These are phyloP conservation scores for Diaperis boleti DNA, from an alignment of 2,888 invertebrate genomes.

Conservation along the genomic window DNA sequence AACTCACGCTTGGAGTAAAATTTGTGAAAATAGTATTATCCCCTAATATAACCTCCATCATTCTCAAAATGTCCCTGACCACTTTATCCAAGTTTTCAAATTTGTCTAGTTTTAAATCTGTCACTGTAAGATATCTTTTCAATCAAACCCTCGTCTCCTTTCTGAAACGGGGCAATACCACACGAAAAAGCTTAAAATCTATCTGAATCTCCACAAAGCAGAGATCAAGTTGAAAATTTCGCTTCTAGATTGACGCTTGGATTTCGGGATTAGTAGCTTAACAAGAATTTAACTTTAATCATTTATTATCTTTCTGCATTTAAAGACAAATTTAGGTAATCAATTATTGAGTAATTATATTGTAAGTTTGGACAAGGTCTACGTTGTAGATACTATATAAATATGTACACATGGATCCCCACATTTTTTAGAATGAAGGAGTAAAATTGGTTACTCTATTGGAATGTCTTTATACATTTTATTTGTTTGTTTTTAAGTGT, in stretches of 20 bases:
- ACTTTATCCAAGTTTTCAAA: neutral
- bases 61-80: neutral
- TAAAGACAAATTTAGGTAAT: neutral
- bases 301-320: slow-evolving; percentile 4
- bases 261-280: slow-evolving; percentile 11
- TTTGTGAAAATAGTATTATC: neutral
- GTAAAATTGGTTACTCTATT: too few relatives aligned
- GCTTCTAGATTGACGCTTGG: slow-evolving; percentile 13
- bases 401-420: too few relatives aligned
- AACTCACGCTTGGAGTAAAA: too few relatives aligned
- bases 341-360: too few relatives aligned
- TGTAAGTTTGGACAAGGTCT: too few relatives aligned
- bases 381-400: too few relatives aligned
- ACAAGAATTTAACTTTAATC: slow-evolving; percentile 22
- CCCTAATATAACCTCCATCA: neutral
- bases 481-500: too few relatives aligned
- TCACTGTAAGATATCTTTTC: slow-evolving; percentile 4
- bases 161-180: slow-evolving; percentile 4
- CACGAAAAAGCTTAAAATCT: slow-evolving; percentile 1
- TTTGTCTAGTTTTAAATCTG: slow-evolving; percentile 14
- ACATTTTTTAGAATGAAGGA: too few relatives aligned
- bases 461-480: too few relatives aligned
- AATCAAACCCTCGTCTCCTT: slow-evolving; percentile 18
- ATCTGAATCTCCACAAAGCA: slow-evolving; percentile 4
- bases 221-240: slow-evolving; percentile 4